Conservation (phyloP, 2,797 vertebrate genomes). For the Adelosebastes latens region DNA sequence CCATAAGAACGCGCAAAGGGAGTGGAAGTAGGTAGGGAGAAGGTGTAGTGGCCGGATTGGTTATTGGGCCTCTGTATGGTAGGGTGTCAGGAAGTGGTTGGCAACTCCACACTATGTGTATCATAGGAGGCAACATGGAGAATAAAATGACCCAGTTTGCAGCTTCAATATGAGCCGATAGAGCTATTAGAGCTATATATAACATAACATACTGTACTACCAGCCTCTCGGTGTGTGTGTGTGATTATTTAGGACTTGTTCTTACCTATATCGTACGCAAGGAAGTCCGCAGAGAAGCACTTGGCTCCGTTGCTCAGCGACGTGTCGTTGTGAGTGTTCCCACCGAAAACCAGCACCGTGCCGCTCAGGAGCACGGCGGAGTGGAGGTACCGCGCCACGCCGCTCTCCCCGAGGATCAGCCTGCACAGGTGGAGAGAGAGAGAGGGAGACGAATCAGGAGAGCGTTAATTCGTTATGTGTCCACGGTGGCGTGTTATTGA, state of each 20-base stretch:
- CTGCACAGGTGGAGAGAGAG: slow-evolving; percentile 58
- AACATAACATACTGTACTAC: neutral
- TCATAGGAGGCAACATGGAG: neutral
- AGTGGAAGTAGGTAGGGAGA: neutral
- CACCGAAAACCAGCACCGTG: slow-evolving; percentile 92
- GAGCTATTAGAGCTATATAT: neutral
- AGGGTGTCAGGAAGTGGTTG: neutral
- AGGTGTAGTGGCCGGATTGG: neutral
- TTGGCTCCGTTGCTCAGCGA: slow-evolving; percentile 96
- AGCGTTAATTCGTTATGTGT: slow-evolving; percentile 31
- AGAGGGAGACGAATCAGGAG: neutral
- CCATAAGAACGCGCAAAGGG: neutral
- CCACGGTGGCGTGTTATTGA: slow-evolving; percentile 47
- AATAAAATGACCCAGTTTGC: too few relatives aligned
- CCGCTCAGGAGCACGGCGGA: slow-evolving; percentile 92
- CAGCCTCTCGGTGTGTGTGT: neutral
- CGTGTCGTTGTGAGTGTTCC: slow-evolving; percentile 97
- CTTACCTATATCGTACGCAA: slow-evolving; percentile 93
- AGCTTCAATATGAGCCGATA: neutral
- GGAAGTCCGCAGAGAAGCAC: slow-evolving; percentile 94
- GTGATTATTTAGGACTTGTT: neutral
- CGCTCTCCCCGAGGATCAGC: slow-evolving; percentile 92
- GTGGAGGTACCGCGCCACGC: slow-evolving; percentile 92
- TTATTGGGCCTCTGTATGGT: neutral
- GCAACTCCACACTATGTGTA: neutral